A percentile compares a stretch with the other conserved stretches of the same genome.
Evolutionary conservation across 2,113 vertebrate species (phyloP).

Genomic region (Glareola pratincola): DNA sequence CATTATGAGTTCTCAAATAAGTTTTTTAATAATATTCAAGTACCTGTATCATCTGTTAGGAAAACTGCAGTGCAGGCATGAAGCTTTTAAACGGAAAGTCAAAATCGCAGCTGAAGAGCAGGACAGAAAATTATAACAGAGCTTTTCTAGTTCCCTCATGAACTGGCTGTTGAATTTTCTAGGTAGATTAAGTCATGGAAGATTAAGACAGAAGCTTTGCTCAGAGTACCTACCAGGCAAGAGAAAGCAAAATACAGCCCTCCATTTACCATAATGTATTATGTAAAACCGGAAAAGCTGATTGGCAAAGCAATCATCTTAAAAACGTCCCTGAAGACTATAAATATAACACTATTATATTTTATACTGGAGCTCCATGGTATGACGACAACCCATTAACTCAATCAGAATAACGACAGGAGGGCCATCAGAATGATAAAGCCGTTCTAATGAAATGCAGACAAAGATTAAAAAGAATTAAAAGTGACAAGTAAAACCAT

Average conservation of each 20-base stretch:
- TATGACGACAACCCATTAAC: slow-evolving; percentile 61
- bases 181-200: slow-evolving; percentile 70
- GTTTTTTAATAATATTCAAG: neutral
- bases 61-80: slow-evolving; percentile 25
- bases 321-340: slow-evolving; percentile 54
- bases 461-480: slow-evolving; percentile 77
- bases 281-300: slow-evolving; percentile 64
- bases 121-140: slow-evolving; percentile 38
- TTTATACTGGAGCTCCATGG: slow-evolving; percentile 32
- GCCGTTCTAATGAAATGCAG: slow-evolving; percentile 70
- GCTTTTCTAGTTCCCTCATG: slow-evolving; percentile 15
- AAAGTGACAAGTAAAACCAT: slow-evolving; percentile 76
- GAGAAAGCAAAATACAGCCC: slow-evolving; percentile 48
- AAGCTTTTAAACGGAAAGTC: slow-evolving; percentile 18
- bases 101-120: slow-evolving; percentile 29
- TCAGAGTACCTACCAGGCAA: slow-evolving; percentile 38
- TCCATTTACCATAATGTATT: slow-evolving; percentile 47
- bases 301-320: slow-evolving; percentile 70
- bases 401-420: slow-evolving; percentile 64
- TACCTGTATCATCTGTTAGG: slow-evolving; percentile 70
- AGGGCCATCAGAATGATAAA: slow-evolving; percentile 69
- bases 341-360: slow-evolving; percentile 58
- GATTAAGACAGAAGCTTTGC: slow-evolving; percentile 69
- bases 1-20: neutral
- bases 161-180: slow-evolving; percentile 60